These are phyloP conservation scores for Neopelma chrysocephalum DNA, from an alignment of 2,797 vertebrate species.

Conservation along the genomic window DNA sequence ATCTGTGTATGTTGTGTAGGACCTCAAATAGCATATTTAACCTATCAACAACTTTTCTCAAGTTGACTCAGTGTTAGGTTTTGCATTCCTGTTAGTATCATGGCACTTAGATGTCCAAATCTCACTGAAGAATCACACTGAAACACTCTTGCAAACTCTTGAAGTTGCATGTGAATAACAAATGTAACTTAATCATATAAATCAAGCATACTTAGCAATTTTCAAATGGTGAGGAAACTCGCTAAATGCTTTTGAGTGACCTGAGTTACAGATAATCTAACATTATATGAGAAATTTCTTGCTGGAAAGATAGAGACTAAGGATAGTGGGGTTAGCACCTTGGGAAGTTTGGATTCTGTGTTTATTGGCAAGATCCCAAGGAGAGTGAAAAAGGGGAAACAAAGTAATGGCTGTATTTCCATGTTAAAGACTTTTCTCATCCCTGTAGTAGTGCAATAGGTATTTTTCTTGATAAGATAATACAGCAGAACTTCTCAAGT, in stretches of 20 bases:
- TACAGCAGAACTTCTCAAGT: not conserved
- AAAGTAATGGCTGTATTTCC: not conserved
- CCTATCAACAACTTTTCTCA: not conserved
- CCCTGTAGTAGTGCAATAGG: constrained; percentile 17
- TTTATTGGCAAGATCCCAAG: not conserved
- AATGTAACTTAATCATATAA: not conserved
- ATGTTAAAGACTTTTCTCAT: not conserved
- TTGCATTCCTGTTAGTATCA: not conserved
- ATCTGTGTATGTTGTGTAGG: not conserved
- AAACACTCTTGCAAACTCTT: not conserved
- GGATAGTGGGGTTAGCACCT: not conserved
- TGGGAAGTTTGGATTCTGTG: not conserved
- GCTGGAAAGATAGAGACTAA: not conserved
- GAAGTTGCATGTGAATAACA: constrained; percentile 43
- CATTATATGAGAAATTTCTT: not conserved
- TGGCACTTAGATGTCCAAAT: not conserved
- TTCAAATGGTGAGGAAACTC: not conserved
- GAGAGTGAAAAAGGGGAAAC: not conserved
- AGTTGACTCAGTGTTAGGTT: not conserved
- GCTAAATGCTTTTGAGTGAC: not conserved
- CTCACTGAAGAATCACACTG: not conserved
- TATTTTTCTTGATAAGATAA: constrained; percentile 27
- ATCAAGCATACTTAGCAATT: not conserved
- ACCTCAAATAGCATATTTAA: not conserved
- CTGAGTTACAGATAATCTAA: not conserved